Evolutionary conservation across 2,888 invertebrate species (phyloP).

Genomic region (Andrena hattorfiana): DNA sequence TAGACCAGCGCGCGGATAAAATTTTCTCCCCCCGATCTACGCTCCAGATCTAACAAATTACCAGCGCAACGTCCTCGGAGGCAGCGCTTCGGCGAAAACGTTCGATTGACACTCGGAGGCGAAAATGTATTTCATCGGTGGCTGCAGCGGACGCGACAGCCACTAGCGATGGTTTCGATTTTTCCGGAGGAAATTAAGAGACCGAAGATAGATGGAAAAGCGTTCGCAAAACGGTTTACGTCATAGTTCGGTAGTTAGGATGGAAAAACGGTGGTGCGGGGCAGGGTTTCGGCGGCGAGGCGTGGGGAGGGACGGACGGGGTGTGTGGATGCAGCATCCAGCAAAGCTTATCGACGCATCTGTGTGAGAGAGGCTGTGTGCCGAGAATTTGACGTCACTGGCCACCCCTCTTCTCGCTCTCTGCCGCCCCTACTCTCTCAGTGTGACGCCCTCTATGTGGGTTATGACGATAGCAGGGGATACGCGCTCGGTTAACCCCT

Average conservation of each 20-base stretch:
- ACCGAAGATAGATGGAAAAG: constrained; percentile 55
- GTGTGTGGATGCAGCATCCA: constrained; percentile 64
- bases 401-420: constrained; percentile 54
- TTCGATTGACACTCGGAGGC: constrained; percentile 53
- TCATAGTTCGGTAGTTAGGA: constrained; percentile 63
- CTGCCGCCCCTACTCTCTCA: constrained; percentile 50
- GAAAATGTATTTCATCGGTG: constrained; percentile 39
- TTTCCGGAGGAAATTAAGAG: constrained; percentile 59
- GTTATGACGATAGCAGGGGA: constrained; percentile 81
- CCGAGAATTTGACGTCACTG: constrained; percentile 76
- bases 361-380: constrained; percentile 60
- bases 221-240: constrained; percentile 57
- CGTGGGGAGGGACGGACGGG: background rate
- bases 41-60: constrained; percentile 1
- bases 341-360: constrained; percentile 72
- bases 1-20: background rate
- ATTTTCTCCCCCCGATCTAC: background rate
- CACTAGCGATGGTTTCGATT: constrained; percentile 42
- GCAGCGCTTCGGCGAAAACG: constrained; percentile 12
- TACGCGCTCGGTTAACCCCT: constrained; percentile 77
- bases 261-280: constrained; percentile 39
- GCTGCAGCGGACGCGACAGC: background rate
- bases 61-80: background rate
- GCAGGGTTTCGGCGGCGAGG: background rate
- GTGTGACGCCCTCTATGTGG: constrained; percentile 83